Base-by-base conservation (phyloP, 2,888 invertebrate genomes). In the Amblyteles armatorius region DNA sequence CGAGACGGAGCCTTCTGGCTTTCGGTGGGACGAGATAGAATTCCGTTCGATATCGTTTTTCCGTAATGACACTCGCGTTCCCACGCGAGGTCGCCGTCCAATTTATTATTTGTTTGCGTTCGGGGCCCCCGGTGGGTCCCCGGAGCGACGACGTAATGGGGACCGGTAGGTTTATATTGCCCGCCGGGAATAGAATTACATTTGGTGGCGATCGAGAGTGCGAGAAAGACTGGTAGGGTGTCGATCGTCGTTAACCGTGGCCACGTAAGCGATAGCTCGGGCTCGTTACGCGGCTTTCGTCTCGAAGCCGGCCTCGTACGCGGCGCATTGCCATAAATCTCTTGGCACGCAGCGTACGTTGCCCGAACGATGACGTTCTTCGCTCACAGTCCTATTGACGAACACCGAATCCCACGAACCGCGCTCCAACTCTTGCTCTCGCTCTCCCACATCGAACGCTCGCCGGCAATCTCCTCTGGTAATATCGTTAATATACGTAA, bases 321-420 rank as follows among this genome's bases (percentile, higher is more conserved):
- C 68, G 60, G 52, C 55, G 67, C 77, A 40, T 84, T 80, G 86
- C 84, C 83, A 87, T 88, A 88, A 88, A 87, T 88, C 85, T 87
- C 67, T 44, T 63, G 76, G 72, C 74, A 55, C 55, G 36, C 50
- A 65, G 77, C 67, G 44, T n/a, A 29, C n/a, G 60, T 36, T 9
- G 63, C 48, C 55, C 6, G 48, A 19, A 65, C 65, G 36, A 44
- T 11, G 60, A 63, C 60, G 33, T 63, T 16, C 13, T 6, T 33
- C 52, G 6, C 33, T 33, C 33, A 5, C 33, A 13, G 60, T 26
- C 60, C 60, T n/a, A 63, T 63, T 63, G 60, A 63, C 60, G 33
- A 63, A n/a, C 16, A 13, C 16, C 60, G 60, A 63, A 63, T 9
- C 29, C 29, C 60, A 29, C 33, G 29, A 29, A 63, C 16, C 9